Evolutionary conservation across 2,888 invertebrate species (phyloP), one percentile per base, ranked within the genome.

Genomic region (Phyllotreta striolata): DNA sequence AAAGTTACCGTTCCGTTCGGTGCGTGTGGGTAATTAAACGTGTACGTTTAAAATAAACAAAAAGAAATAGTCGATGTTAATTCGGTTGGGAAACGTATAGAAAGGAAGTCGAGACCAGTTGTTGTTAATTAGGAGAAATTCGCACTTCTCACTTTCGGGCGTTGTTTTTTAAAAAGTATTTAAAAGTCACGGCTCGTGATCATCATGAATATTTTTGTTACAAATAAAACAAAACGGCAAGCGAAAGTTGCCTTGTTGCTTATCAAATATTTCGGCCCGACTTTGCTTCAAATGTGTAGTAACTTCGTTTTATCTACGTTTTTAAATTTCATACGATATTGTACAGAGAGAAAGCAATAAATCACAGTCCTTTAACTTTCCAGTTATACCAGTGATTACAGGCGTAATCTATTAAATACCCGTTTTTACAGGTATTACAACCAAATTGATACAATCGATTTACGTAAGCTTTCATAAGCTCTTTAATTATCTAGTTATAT

Each of bases 111-210:
- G 49, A 35, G 55, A 43, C 37, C 54, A 35, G 46, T 24, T 39
- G 51, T 38, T 51, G 51, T 40, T 63, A 63, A 63, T 63, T 57
- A 57, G 63, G 57, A 63, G 63, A 63, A 63, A 63, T 63, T 62
- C 35, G 49, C 56, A 56, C 56, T 62, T 63, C 52, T 62, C 56
- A 63, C 63, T 63, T 63, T 63, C 63, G 24, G 63, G n/a, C 10
- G n/a, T 35, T 49, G 34, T 6, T 47, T n/a, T 47, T 14, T 9
- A 14, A 14, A 14, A 47, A 47, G 9, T 47, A 24, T 13, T 47
- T 34, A 44, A 44, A 44, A 44, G 44, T 44, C 44, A 13, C 10
- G 10, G 44, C 14, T 44, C 14, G 12, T 6, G 47, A 24, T 24
- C 14, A 34, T 47, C 47, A n/a, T 24, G 47, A 14, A 6, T 24